Conservation (phyloP, 2,113 vertebrate species). For the Phoxinus phoxinus region DNA sequence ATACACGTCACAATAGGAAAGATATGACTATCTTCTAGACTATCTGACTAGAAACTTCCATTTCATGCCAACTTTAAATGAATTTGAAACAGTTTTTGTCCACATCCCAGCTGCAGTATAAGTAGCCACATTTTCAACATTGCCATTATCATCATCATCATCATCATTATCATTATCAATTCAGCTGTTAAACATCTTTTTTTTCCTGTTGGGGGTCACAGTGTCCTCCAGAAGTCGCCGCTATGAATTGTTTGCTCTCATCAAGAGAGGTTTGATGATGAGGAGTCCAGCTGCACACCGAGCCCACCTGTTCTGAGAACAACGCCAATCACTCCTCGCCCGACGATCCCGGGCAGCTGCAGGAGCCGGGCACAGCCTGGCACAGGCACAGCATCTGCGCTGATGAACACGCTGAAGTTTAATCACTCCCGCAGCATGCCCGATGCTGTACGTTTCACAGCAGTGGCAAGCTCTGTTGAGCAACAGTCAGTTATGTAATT, state of each 20-base stretch:
- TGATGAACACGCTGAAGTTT: not conserved
- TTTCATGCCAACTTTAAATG: no score
- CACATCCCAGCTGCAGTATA: not conserved
- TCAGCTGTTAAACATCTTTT: not conserved
- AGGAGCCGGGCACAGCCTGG: not conserved
- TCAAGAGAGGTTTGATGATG: slow-evolving; percentile 11
- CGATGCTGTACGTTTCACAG: slow-evolving; percentile 12
- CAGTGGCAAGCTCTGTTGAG: not conserved
- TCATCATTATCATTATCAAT: slow-evolving; percentile 5
- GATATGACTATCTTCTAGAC: no score
- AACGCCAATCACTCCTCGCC: slow-evolving; percentile 40
- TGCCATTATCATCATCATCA: slow-evolving; percentile 16
- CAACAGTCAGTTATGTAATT: slow-evolving; percentile 20
- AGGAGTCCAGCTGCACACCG: slow-evolving; percentile 26
- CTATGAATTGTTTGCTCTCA: slow-evolving; percentile 36
- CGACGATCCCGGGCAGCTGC: slow-evolving; percentile 29
- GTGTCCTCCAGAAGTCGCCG: slow-evolving; percentile 15
- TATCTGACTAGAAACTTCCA: no score
- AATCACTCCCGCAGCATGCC: not conserved
- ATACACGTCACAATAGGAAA: no score
- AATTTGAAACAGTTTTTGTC: not conserved
- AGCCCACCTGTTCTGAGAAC: slow-evolving; percentile 35
- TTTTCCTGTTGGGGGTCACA: slow-evolving; percentile 2
- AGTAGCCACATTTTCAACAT: not conserved
- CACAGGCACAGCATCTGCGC: slow-evolving; percentile 16